Base-by-base conservation (phyloP, 2,113 vertebrate genomes). In the Elgaria multicarinata region DNA sequence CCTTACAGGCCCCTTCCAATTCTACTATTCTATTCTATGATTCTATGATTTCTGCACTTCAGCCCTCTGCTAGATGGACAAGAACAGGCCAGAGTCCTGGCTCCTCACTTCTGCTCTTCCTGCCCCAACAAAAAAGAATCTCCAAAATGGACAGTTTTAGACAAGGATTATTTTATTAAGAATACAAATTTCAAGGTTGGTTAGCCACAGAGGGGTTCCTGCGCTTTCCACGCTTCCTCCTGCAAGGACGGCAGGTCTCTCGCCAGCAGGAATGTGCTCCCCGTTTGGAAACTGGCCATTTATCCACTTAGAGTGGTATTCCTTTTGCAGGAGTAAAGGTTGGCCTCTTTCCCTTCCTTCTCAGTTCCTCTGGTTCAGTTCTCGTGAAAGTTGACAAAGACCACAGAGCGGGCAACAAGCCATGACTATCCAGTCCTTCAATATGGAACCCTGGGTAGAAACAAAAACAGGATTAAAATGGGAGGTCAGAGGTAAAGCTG, bases 341-440 rank as follows among this genome's bases (percentile, higher is more conserved):
- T 50, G 1, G 4, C 31, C 6, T 0, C 42, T 31, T 36, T 76
- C 33, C 58, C 33, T 20, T 77, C 87, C 44, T 2, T 16, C 58
- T 88, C 77, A 88, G 28, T 55, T 72, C 39, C 46, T 24, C 36
- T n/a, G 42, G 31, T 85, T 69, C 72, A 89, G 53, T n/a, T 92
- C 87, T 76, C 86, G 66, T 3, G 72, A 42, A 44, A 31, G 10
- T 67, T 78, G 78, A 26, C 24, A 46, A 64, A 83, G 86, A 1
- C 44, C 36, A 3, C 66, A 84, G 64, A n/a, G 24, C 0, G 50
- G 36, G 4, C 64, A 74, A 22, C 28, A 88, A 55, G 62, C 44
- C 86, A 77, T 66, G 3, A 87, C 58, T 42, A 80, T 14, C 76
- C 72, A n/a, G 58, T 67, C 50, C 22, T 62, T 80, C 12, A 42